Conservation (phyloP, 2,888 invertebrate species). For the Mimas tiliae region DNA sequence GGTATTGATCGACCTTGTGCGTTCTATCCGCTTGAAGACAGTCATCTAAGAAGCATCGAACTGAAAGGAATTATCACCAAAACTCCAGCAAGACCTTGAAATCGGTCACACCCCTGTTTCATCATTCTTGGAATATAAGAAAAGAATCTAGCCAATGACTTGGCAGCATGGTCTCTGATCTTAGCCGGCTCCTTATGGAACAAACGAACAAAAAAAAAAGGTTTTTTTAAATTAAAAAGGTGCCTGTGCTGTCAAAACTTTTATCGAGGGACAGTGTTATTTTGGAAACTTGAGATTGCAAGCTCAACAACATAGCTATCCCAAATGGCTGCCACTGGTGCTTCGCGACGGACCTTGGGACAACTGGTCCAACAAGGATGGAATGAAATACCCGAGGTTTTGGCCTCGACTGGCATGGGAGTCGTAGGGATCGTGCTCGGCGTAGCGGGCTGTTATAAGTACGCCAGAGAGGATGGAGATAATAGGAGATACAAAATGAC, state of each 20-base stretch:
- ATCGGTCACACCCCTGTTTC: no score
- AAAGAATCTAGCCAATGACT: no score
- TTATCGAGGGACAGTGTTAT: neutral
- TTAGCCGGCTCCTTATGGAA: no score
- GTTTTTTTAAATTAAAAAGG: no score
- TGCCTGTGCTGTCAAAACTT: neutral
- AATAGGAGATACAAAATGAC: constrained; percentile 87
- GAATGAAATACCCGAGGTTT: constrained; percentile 89
- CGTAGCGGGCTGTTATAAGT: constrained; percentile 73
- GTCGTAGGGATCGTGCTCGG: constrained; percentile 84
- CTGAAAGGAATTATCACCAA: no score
- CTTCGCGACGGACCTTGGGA: constrained; percentile 62
- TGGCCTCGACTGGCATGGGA: constrained; percentile 85
- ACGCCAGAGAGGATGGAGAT: constrained; percentile 86
- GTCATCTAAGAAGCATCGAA: no score
- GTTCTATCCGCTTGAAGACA: no score
- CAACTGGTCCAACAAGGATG: constrained; percentile 78
- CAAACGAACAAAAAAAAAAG: no score
- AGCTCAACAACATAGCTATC: constrained; percentile 20
- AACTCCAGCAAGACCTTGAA: no score
- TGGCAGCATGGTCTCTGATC: no score
- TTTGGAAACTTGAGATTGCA: neutral
- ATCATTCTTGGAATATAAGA: no score
- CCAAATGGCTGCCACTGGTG: constrained; percentile 50
- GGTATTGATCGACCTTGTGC: no score